A percentile compares a stretch with the other conserved stretches of the same genome.
Conservation (phyloP, 1,140 invertebrate genomes). For the Mactra quadrangularis region DNA sequence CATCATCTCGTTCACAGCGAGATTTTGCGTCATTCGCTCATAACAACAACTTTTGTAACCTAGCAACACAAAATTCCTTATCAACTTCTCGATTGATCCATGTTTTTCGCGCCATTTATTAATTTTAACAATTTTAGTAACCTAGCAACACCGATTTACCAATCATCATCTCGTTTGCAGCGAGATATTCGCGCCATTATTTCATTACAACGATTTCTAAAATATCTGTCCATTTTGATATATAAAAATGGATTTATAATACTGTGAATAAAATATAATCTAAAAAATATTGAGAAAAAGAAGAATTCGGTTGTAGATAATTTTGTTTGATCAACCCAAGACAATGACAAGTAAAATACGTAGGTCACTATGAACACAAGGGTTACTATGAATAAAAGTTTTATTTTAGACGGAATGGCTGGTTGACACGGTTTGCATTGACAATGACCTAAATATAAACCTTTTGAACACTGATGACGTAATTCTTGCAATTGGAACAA, state of each 20-base stretch:
- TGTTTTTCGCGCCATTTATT: too few relatives aligned
- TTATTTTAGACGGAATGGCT: slow-evolving; percentile 34
- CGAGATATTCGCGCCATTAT: neutral
- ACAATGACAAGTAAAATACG: slow-evolving; percentile 14
- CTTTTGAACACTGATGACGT: neutral
- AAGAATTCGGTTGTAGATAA: slow-evolving; percentile 11
- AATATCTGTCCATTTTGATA: slow-evolving; percentile 42
- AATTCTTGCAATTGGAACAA: neutral
- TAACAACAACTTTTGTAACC: too few relatives aligned
- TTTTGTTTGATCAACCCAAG: slow-evolving; percentile 22
- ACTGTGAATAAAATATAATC: slow-evolving; percentile 44
- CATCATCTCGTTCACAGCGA: too few relatives aligned
- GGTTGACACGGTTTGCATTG: neutral
- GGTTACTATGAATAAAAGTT: slow-evolving; percentile 38
- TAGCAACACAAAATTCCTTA: too few relatives aligned
- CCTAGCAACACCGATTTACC: too few relatives aligned
- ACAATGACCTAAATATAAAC: neutral
- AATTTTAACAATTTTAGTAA: too few relatives aligned
- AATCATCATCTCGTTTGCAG: too few relatives aligned
- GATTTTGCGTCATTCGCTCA: too few relatives aligned
- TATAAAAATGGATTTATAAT: slow-evolving; percentile 49
- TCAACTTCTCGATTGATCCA: too few relatives aligned
- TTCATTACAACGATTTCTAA: slow-evolving; percentile 20
- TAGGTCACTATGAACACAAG: slow-evolving; percentile 39
- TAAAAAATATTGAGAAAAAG: slow-evolving; percentile 32